These are phyloP conservation scores for Drosophila orosa DNA, from an alignment of 1,140 invertebrate species.

Conservation along the genomic window DNA sequence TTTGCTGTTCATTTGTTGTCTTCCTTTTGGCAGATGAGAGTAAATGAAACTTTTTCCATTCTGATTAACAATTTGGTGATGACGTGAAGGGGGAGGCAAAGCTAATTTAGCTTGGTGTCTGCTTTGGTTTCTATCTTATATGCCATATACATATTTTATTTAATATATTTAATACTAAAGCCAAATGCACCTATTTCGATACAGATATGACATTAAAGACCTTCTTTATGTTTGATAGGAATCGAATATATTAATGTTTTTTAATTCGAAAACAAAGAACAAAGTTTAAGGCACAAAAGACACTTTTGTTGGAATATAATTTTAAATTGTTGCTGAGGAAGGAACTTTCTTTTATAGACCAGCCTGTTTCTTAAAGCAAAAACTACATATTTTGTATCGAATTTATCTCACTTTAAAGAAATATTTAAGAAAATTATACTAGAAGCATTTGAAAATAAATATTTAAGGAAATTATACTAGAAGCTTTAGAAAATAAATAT, in stretches of 20 bases:
- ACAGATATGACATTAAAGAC: too few relatives aligned
- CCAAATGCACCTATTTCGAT: neutral
- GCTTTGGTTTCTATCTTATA: slow-evolving; percentile 7
- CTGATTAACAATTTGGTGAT: slow-evolving; percentile 13
- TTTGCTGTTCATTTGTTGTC: slow-evolving; percentile 19
- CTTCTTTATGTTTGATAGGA: neutral
- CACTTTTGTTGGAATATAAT: too few relatives aligned
- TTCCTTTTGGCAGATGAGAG: neutral
- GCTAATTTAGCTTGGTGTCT: slow-evolving; percentile 4
- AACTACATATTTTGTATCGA: too few relatives aligned
- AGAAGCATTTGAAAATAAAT: too few relatives aligned
- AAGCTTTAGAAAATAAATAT: too few relatives aligned
- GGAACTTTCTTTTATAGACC: too few relatives aligned
- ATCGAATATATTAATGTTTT: neutral
- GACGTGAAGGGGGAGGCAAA: neutral
- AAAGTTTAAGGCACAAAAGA: too few relatives aligned
- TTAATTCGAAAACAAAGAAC: neutral
- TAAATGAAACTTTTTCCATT: slow-evolving; percentile 43
- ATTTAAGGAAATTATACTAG: too few relatives aligned
- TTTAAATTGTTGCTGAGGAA: too few relatives aligned
- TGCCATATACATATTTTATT: neutral
- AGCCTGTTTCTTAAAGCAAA: too few relatives aligned
- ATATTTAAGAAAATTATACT: too few relatives aligned
- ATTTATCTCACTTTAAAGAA: too few relatives aligned
- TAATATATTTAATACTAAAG: neutral